Conservation (phyloP, 1,140 invertebrate genomes). For the Lucilia sericata region DNA sequence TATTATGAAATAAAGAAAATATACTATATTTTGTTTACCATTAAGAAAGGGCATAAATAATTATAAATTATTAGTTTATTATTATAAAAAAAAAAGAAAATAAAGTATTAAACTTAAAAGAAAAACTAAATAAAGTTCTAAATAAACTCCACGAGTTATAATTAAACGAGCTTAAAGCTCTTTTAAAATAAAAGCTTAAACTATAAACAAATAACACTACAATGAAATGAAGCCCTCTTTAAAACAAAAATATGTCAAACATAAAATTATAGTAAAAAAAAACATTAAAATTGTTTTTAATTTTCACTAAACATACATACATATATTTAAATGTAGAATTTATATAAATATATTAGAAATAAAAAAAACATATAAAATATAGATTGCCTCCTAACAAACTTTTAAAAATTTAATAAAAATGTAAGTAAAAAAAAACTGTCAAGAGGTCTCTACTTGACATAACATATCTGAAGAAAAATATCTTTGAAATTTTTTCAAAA, state of each 20-base stretch:
- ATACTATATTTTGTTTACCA: slow-evolving; percentile 35
- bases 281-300: background rate
- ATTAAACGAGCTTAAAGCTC: slow-evolving; percentile 33
- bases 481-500: no score
- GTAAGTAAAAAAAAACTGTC: no score
- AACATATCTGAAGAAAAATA: no score
- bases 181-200: slow-evolving; percentile 33
- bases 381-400: background rate
- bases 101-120: background rate
- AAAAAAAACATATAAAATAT: background rate
- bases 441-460: no score
- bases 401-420: background rate
- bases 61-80: slow-evolving; percentile 2
- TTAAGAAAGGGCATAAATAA: slow-evolving; percentile 4
- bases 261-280: background rate
- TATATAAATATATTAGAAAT: background rate
- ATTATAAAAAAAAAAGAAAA: background rate
- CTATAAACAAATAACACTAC: background rate
- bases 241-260: slow-evolving; percentile 23
- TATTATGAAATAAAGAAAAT: slow-evolving; percentile 5
- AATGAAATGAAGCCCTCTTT: slow-evolving; percentile 36
- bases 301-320: background rate
- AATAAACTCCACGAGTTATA: slow-evolving; percentile 31
- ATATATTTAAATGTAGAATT: background rate
- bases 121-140: background rate